Evolutionary conservation across 37 sponge, comb jelly and placozoan genomes (phyloP).

Genomic region (Beroe forskalii): DNA sequence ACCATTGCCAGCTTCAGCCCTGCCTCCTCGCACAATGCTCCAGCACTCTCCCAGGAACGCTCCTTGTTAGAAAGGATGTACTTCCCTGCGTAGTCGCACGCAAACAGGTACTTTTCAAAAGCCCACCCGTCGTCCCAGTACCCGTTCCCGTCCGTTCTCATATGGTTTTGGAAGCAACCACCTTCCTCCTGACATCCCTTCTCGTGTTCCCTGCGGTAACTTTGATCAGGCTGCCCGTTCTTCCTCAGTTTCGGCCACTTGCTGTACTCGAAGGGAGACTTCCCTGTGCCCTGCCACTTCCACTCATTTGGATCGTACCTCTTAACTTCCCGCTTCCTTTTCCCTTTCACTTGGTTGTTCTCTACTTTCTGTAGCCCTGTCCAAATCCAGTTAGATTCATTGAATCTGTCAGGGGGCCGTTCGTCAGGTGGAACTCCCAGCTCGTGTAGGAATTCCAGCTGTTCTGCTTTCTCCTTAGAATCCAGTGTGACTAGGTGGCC

Average conservation of each 20-base stretch:
- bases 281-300: not conserved
- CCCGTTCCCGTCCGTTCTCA: not conserved
- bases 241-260: not conserved
- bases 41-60: not conserved
- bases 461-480: not conserved
- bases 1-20: not conserved
- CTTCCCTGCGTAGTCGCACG: not conserved
- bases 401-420: not conserved
- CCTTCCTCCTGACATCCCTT: not conserved
- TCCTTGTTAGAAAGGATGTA: not conserved
- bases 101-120: not conserved
- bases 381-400: not conserved
- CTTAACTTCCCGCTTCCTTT: too few relatives aligned
- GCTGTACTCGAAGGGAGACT: not conserved
- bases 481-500: not conserved
- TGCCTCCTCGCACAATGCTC: not conserved
- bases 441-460: not conserved
- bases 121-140: not conserved
- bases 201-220: too few relatives aligned
- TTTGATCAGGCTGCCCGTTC: too few relatives aligned
- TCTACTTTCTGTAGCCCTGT: not conserved
- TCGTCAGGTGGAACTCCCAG: not conserved
- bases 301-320: not conserved
- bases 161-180: not conserved
- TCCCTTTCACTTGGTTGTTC: not conserved